These are phyloP conservation scores for Barnardius zonarius DNA, from an alignment of 2,113 vertebrate species.

Conservation along the genomic window DNA sequence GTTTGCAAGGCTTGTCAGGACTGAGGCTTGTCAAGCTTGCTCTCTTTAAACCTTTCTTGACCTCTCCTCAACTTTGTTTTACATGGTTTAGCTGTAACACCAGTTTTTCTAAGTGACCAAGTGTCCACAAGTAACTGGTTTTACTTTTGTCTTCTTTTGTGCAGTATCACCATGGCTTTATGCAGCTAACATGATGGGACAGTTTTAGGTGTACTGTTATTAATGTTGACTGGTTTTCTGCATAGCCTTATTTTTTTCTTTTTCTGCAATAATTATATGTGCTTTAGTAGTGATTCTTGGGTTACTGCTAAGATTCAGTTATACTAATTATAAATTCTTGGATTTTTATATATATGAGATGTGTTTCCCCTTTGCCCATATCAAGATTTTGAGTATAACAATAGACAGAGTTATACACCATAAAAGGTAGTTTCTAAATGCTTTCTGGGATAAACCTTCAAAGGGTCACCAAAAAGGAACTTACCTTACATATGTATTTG, in stretches of 20 bases:
- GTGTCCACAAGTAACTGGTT: neutral
- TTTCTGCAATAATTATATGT: neutral
- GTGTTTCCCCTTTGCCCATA: neutral
- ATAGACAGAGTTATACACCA: neutral
- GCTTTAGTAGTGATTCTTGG: neutral
- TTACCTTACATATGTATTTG: neutral
- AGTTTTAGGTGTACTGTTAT: neutral
- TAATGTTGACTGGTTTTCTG: neutral
- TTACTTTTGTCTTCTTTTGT: neutral
- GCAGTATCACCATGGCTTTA: neutral
- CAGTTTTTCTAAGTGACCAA: neutral
- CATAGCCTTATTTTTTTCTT: neutral
- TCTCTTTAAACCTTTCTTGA: neutral
- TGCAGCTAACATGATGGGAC: rapidly evolving
- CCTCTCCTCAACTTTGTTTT: neutral
- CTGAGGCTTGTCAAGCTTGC: neutral
- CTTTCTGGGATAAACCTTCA: neutral
- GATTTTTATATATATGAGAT: neutral
- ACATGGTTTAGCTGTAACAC: neutral
- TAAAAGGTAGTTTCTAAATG: neutral
- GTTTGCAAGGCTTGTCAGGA: neutral
- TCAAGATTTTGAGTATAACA: neutral
- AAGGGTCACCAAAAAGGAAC: neutral
- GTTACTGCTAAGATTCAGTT: neutral
- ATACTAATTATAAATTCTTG: neutral